Evolutionary conservation across 1,140 invertebrate genomes (phyloP).

Genomic region (Nephila pilipes): DNA sequence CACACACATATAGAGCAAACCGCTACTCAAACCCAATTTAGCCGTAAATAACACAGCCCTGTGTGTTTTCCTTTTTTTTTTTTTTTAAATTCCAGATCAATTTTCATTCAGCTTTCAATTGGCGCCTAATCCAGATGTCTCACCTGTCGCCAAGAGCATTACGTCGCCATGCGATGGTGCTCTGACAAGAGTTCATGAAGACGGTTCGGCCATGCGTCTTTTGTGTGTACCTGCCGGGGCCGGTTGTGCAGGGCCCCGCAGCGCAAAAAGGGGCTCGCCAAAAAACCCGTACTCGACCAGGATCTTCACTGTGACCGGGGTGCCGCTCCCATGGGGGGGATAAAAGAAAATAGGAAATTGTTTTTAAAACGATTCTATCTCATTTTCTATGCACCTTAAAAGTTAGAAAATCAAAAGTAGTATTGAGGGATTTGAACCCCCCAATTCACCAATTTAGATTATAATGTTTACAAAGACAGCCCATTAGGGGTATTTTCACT

Average conservation of each 20-base stretch:
- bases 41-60: no score
- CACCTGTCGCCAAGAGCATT: conserved; percentile 18
- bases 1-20: no score
- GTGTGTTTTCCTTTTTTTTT: no score
- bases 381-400: background rate
- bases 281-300: conserved; percentile 22
- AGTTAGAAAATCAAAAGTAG: no score
- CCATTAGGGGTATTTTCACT: no score
- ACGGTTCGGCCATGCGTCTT: background rate
- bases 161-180: background rate
- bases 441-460: no score
- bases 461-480: no score
- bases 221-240: background rate
- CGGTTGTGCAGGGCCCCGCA: conserved; percentile 46
- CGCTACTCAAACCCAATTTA: no score
- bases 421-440: no score
- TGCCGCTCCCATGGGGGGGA: background rate
- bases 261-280: conserved; percentile 34
- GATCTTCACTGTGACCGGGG: conserved; percentile 6
- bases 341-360: background rate
- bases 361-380: background rate
- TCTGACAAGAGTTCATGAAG: conserved; percentile 9
- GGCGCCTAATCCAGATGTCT: background rate
- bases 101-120: background rate
- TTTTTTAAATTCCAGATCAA: no score